Conservation (phyloP, 2,888 invertebrate species). For the Volucella bombylans region DNA sequence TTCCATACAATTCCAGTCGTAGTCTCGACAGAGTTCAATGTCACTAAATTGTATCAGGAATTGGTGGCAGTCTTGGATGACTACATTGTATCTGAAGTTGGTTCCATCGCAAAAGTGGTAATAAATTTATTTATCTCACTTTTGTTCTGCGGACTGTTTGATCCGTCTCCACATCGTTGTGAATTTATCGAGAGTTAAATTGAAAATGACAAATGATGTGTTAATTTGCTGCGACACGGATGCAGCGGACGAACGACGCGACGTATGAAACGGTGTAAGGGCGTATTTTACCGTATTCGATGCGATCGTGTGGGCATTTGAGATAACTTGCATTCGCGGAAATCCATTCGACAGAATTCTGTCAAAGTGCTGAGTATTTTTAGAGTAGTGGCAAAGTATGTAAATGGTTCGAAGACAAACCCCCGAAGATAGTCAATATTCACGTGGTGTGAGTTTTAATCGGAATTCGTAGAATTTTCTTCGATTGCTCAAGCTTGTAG, state of each 20-base stretch:
- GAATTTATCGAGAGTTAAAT: slow-evolving; percentile 67
- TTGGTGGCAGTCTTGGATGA: too few species aligned
- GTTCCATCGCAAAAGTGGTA: slow-evolving; percentile 1
- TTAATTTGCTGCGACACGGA: slow-evolving; percentile 53
- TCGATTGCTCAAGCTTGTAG: too few species aligned
- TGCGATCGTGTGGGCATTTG: slow-evolving; percentile 24
- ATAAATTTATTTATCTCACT: slow-evolving; percentile 37
- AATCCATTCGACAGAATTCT: slow-evolving; percentile 39
- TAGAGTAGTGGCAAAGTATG: slow-evolving; percentile 24
- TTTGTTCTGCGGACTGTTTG: neutral
- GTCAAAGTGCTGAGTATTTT: slow-evolving; percentile 47
- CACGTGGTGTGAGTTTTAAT: neutral
- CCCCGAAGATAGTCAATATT: slow-evolving; percentile 33
- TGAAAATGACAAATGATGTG: slow-evolving; percentile 71
- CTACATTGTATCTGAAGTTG: slow-evolving; percentile 11
- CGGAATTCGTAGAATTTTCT: slow-evolving; percentile 15
- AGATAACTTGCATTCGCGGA: slow-evolving; percentile 7
- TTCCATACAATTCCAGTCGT: slow-evolving; percentile 17
- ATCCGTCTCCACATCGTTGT: slow-evolving; percentile 13
- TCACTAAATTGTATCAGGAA: slow-evolving; percentile 20
- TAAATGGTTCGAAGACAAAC: slow-evolving; percentile 36
- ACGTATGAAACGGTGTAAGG: slow-evolving; percentile 5
- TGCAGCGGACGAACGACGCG: neutral
- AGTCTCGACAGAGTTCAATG: slow-evolving; percentile 47
- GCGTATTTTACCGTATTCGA: slow-evolving; percentile 4